Evolutionary conservation across 2,888 invertebrate species (phyloP), one percentile per base, ranked within the genome.

Genomic region (Congeria kusceri): DNA sequence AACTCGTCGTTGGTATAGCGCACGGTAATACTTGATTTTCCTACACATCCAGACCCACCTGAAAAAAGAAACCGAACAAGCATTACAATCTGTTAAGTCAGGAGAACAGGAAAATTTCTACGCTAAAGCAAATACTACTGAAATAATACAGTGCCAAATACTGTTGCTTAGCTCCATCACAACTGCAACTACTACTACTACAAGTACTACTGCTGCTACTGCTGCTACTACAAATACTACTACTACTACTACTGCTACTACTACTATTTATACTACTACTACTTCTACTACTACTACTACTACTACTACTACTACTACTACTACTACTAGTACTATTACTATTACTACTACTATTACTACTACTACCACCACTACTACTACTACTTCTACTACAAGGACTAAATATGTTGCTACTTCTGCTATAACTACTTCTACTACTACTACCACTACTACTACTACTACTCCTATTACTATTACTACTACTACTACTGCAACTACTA

Each of bases 21-120:
- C n/a, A n/a, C n/a, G n/a, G n/a, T n/a, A n/a, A n/a, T n/a, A 32
- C 89, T 77, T 1, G 91, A 91, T 71, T 91, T 91, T n/a, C 91
- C 91, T 15, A 91, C 91, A 44, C 87, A 91, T 13, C 91, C 91
- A 47, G 83, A 69, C 0, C 91, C 91, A n/a, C n/a, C n/a, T n/a
- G n/a, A n/a, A n/a, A n/a, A n/a, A n/a, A n/a, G n/a, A n/a, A n/a
- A n/a, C n/a, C n/a, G n/a, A n/a, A n/a, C n/a, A n/a, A n/a, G n/a
- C n/a, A n/a, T n/a, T n/a, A n/a, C n/a, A n/a, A n/a, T n/a, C n/a
- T n/a, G n/a, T n/a, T n/a, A n/a, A n/a, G n/a, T n/a, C n/a, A n/a
- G n/a, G n/a, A n/a, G n/a, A n/a, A n/a, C n/a, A n/a, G n/a, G n/a
- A n/a, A n/a, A n/a, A n/a, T n/a, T n/a, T n/a, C n/a, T n/a, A n/a